Conservation (phyloP, 2,797 vertebrate species). For the Pipistrellus nathusii region DNA sequence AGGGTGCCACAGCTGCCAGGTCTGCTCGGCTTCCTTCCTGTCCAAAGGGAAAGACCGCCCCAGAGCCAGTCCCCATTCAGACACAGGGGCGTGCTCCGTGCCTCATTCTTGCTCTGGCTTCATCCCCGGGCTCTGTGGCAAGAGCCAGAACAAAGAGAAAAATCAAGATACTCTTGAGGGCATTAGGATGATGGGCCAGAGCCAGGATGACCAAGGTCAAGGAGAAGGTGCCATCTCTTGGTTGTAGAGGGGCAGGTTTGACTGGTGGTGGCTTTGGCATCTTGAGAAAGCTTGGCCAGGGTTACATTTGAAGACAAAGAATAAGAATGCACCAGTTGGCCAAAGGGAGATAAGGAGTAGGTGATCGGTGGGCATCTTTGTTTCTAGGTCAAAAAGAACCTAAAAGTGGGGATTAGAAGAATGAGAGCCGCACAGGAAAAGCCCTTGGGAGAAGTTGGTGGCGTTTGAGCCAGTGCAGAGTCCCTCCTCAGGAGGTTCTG, state of each 20-base stretch:
- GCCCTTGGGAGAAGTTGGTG: conserved; percentile 1
- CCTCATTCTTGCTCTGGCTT: neutral
- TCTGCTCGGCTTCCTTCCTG: conserved; percentile 18
- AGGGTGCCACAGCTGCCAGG: neutral
- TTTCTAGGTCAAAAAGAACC: conserved; percentile 28
- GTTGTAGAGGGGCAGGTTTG: neutral
- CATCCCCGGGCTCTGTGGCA: neutral
- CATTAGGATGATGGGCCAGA: neutral
- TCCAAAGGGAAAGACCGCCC: neutral
- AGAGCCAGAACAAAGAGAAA: conserved; percentile 35
- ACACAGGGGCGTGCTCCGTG: neutral
- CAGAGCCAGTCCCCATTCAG: neutral
- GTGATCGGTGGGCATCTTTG: neutral
- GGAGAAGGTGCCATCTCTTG: neutral
- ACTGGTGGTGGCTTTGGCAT: neutral
- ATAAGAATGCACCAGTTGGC: neutral
- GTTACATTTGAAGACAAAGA: neutral
- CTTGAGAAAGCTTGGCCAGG: neutral
- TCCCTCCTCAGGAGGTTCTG: neutral
- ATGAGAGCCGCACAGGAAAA: neutral
- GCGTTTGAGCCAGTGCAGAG: neutral
- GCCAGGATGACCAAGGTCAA: neutral
- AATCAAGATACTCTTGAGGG: neutral
- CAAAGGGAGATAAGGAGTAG: neutral
- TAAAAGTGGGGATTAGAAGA: conserved; percentile 7